Evolutionary conservation across 2,888 invertebrate species (phyloP).

Genomic region (Polymixis lichenea): DNA sequence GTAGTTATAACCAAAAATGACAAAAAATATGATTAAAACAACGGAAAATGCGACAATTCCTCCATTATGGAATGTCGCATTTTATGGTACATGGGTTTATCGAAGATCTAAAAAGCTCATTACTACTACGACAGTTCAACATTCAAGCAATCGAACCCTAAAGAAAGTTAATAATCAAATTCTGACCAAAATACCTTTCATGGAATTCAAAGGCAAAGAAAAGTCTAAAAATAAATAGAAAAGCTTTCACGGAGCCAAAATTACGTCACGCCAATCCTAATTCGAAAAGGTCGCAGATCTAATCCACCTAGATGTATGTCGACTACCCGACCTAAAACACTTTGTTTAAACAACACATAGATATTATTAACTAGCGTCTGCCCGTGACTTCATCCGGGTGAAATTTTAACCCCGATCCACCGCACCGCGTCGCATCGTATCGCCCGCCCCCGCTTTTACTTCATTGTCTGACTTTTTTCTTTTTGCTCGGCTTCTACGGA

Average conservation of each 20-base stretch:
- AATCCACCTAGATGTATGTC: constrained; percentile 20
- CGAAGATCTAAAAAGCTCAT: not conserved
- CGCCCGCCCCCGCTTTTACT: too few species aligned
- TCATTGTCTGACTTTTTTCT: too few species aligned
- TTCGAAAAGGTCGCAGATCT: constrained; percentile 40
- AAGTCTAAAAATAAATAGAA: constrained; percentile 44
- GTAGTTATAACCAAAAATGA: not conserved
- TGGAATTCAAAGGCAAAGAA: constrained; percentile 12
- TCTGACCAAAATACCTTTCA: constrained; percentile 10
- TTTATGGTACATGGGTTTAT: too few species aligned
- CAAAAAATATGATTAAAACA: not conserved
- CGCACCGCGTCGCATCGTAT: too few species aligned
- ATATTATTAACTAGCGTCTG: constrained; percentile 5
- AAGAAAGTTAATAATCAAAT: not conserved
- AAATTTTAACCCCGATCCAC: too few species aligned
- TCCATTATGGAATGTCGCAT: too few species aligned
- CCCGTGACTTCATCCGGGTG: not conserved
- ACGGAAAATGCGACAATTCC: not conserved
- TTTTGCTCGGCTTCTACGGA: too few species aligned
- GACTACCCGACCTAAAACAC: constrained; percentile 25
- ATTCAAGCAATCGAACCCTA: not conserved
- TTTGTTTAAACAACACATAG: constrained; percentile 48
- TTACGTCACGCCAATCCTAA: constrained; percentile 44
- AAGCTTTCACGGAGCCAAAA: constrained; percentile 26
- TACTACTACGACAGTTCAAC: not conserved